Base-by-base conservation (phyloP, 2,888 invertebrate genomes). In the Trichogramma dendrolimi region DNA sequence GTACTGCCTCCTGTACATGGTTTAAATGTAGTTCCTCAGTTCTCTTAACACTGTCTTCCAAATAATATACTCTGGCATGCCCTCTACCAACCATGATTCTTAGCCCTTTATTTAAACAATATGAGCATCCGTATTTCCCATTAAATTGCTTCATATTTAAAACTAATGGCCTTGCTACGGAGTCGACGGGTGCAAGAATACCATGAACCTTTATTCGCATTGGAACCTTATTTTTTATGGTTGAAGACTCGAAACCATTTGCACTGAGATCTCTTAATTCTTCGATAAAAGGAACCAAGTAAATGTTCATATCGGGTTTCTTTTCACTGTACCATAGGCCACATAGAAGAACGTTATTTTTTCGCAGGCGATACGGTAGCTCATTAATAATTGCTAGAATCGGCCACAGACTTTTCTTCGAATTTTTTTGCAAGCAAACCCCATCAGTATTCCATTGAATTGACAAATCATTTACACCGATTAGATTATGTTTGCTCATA, bases 111-210 rank as follows among this genome's bases (percentile, higher is more conserved):
- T 62, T 56, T 4, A 64, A 53, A 46, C 65, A 67, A 57, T 57
- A 65, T n/a, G 60, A 38, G 51, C 65, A 67, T 7, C 67, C 67
- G 55, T 62, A 62, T 11, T 42, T 27, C 5, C 63, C 65, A 51
- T 65, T 65, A 50, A 47, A 67, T 46, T 61, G 62, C 40, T 49
- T 62, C 11, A 52, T 55, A 47, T 54, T 53, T 64, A 44, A 60
- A 7, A 55, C 44, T 14, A 41, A 46, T 54, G 58, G 58, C 50
- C 58, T 53, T 4, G 56, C 61, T 38, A 52, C 55, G 6, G 67
- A 58, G 42, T 67, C 67, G 11, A 59, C 59, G n/a, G 59, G 38
- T n/a, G 42, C 55, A 8, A 63, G 5, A 47, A 63, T 39, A 11
- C 48, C 40, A 46, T 55, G 52, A 14, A 60, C 59, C 6, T 47